Conservation (phyloP, 2,888 invertebrate species). For the Amorpha juglandis region DNA sequence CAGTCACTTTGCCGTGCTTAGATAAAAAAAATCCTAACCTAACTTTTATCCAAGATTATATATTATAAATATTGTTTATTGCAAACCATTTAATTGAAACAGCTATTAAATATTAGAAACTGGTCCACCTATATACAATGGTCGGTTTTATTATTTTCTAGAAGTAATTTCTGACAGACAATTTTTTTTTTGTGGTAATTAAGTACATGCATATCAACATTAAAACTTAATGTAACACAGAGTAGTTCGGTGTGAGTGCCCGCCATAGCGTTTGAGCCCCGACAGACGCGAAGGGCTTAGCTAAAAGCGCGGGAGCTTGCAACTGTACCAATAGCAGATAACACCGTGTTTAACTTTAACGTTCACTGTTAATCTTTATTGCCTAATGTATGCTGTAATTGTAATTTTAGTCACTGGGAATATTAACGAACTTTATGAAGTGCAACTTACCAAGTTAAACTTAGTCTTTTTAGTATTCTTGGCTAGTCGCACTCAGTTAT, state of each 20-base stretch:
- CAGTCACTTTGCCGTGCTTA: too few species aligned
- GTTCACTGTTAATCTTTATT: constrained; percentile 23
- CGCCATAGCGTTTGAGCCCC: constrained; percentile 29
- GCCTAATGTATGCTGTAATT: constrained; percentile 26
- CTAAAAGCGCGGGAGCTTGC: constrained; percentile 34
- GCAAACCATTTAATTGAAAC: too few species aligned
- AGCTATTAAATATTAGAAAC: too few species aligned
- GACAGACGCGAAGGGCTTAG: constrained; percentile 40
- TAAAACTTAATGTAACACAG: not conserved
- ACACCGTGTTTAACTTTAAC: constrained; percentile 38
- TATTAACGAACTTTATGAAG: not conserved
- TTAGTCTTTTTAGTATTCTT: not conserved
- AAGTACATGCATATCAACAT: not conserved
- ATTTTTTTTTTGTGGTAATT: too few species aligned
- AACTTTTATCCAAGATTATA: too few species aligned
- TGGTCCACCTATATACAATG: too few species aligned
- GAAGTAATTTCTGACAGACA: too few species aligned
- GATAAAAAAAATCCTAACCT: too few species aligned
- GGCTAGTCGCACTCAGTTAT: too few species aligned
- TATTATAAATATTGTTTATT: too few species aligned
- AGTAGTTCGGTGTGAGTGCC: constrained; percentile 39
- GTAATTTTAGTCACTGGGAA: not conserved
- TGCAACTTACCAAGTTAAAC: too few species aligned
- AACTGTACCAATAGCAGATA: constrained; percentile 52
- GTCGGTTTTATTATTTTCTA: too few species aligned